phyloP scores from a whole-genome alignment of 2,888 invertebrate genomes.

The Lepas anatifera region DNA sequence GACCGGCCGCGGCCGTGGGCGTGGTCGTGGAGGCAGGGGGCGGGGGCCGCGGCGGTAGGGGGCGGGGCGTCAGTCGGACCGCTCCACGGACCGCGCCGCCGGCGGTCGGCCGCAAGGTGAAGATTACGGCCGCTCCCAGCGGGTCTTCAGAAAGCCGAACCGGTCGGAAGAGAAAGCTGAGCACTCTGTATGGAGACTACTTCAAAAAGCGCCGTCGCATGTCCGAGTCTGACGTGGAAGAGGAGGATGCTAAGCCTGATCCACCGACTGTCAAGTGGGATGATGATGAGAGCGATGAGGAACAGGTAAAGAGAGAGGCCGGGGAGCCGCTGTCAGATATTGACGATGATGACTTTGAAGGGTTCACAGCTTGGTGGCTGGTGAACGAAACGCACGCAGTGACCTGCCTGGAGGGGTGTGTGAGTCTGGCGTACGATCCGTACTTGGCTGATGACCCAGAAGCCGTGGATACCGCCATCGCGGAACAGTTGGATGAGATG shows the following conservation, averaged over 20 bases:
- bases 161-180: not conserved
- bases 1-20: not conserved
- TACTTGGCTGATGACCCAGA: not conserved
- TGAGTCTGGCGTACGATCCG: not conserved
- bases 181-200: not conserved
- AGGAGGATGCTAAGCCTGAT: no score
- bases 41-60: no score
- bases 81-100: not conserved
- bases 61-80: not conserved
- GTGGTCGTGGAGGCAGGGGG: no score
- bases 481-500: not conserved
- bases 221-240: no score
- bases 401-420: not conserved
- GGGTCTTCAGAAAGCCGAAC: not conserved
- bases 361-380: constrained; percentile 9
- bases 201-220: not conserved
- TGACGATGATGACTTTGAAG: not conserved
- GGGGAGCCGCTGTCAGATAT: not conserved
- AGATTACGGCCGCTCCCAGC: no score
- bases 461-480: not conserved
- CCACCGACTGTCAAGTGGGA: no score
- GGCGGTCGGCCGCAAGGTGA: not conserved
- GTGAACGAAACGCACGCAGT: not conserved
- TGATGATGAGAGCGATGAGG: not conserved
- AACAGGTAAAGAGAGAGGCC: not conserved